Percentiles rank a stretch among this genome's conserved stretches.
Conservation (phyloP, 1,140 invertebrate species). For the Pseudachorutes palmiensis region DNA sequence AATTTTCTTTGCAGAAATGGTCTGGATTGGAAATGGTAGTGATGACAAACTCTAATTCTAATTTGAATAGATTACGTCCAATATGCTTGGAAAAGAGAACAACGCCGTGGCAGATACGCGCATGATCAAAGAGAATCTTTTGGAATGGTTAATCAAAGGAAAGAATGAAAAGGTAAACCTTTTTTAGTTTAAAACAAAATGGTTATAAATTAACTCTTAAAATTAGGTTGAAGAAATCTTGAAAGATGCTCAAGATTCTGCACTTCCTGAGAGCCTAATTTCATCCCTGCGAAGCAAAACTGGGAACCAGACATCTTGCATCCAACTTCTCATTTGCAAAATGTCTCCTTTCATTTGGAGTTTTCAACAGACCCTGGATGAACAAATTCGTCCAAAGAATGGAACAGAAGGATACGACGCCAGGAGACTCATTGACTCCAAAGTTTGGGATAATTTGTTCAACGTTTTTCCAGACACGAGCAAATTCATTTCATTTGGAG, state of each 20-base stretch:
- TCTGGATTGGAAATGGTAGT: constrained; percentile 39
- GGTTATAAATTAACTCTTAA: neutral
- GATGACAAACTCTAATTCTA: neutral
- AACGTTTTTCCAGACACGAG: constrained; percentile 50
- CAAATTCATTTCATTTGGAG: constrained; percentile 54
- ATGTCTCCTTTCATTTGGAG: constrained; percentile 61
- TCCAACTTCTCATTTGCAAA: constrained; percentile 67
- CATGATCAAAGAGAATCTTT: constrained; percentile 27
- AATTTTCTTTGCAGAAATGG: constrained; percentile 73
- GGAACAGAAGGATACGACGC: neutral
- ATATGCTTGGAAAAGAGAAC: constrained; percentile 30
- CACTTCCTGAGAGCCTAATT: constrained; percentile 56
- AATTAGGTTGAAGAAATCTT: constrained; percentile 36
- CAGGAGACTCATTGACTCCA: neutral
- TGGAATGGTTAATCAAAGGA: constrained; percentile 31
- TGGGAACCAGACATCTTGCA: constrained; percentile 55
- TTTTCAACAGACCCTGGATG: constrained; percentile 50
- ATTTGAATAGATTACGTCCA: constrained; percentile 31
- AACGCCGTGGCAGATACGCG: constrained; percentile 24
- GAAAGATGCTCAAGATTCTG: constrained; percentile 34
- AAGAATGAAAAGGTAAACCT: constrained; percentile 24
- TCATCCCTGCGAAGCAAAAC: constrained; percentile 48
- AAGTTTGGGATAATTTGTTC: constrained; percentile 1
- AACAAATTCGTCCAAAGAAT: constrained; percentile 4
- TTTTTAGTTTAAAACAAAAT: neutral